Evolutionary conservation across 2,113 vertebrate genomes (phyloP).

Genomic region (Hystrix brachyura): DNA sequence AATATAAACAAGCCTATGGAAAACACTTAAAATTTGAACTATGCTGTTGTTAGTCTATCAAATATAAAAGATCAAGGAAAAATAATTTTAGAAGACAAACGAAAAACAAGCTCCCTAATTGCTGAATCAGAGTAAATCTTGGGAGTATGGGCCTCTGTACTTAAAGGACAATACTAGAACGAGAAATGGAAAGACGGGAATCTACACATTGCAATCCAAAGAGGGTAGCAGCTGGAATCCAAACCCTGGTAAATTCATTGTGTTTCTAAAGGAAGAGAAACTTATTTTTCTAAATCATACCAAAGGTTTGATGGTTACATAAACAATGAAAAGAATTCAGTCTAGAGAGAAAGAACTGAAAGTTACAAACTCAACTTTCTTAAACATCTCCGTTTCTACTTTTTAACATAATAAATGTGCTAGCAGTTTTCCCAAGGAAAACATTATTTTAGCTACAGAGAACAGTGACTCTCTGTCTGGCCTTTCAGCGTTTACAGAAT

Average conservation of each 20-base stretch:
- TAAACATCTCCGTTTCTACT: constrained; percentile 23
- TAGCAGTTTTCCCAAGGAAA: constrained; percentile 41
- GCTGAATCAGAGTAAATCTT: background rate
- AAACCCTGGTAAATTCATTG: background rate
- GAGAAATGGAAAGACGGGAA: background rate
- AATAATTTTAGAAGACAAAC: background rate
- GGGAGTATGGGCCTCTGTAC: background rate
- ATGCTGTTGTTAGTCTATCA: background rate
- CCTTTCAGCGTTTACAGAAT: background rate
- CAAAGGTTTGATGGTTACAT: constrained; percentile 23
- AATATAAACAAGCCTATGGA: background rate
- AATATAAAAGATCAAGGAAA: background rate
- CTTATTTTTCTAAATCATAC: constrained; percentile 9
- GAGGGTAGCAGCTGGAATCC: background rate
- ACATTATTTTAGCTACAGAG: constrained; percentile 46
- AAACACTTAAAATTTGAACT: background rate
- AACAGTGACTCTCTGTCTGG: background rate
- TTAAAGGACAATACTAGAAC: background rate
- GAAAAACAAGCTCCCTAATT: background rate
- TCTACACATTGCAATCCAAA: background rate
- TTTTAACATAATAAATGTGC: constrained; percentile 37
- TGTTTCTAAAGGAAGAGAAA: constrained; percentile 11
- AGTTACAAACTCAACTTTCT: constrained; percentile 28
- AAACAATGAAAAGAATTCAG: constrained; percentile 53
- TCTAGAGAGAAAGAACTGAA: constrained; percentile 26